Percentiles rank a stretch among this genome's conserved stretches.
Conservation (phyloP, 1,140 invertebrate species). For the Liolophura sinensis region DNA sequence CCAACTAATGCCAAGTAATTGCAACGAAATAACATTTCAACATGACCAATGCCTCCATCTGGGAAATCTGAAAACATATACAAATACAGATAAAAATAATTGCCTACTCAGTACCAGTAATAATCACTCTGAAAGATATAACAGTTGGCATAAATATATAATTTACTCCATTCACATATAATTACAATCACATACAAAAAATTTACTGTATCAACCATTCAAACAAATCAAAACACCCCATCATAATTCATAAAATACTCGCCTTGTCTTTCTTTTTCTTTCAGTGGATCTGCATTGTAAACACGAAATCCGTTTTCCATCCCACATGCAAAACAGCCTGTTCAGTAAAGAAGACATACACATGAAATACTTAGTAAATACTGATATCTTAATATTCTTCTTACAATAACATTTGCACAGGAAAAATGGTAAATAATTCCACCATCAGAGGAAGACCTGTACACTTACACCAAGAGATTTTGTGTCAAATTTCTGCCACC, state of each 20-base stretch:
- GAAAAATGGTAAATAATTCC: too few relatives aligned
- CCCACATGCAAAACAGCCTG: conserved; percentile 97
- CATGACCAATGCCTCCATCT: conserved; percentile 85
- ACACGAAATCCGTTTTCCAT: conserved; percentile 96
- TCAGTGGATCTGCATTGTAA: conserved; percentile 96
- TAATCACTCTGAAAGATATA: neutral
- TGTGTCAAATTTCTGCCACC: too few relatives aligned
- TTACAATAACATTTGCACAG: too few relatives aligned
- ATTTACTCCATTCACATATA: neutral
- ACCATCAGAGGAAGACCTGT: too few relatives aligned
- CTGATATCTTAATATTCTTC: too few relatives aligned
- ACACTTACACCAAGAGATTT: too few relatives aligned
- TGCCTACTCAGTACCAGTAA: neutral
- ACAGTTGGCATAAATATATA: neutral
- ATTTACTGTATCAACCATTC: neutral
- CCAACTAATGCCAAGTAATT: conserved; percentile 97
- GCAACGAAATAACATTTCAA: conserved; percentile 97
- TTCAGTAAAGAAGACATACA: too few relatives aligned
- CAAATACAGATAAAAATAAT: conserved; percentile 11
- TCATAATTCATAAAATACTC: conserved; percentile 5
- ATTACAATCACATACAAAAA: too few relatives aligned
- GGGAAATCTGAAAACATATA: conserved; percentile 55
- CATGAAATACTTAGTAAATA: too few relatives aligned
- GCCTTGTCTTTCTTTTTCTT: conserved; percentile 92
- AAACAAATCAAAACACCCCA: neutral